Conservation (phyloP, 2,113 vertebrate genomes). For the Colaptes auratus region DNA sequence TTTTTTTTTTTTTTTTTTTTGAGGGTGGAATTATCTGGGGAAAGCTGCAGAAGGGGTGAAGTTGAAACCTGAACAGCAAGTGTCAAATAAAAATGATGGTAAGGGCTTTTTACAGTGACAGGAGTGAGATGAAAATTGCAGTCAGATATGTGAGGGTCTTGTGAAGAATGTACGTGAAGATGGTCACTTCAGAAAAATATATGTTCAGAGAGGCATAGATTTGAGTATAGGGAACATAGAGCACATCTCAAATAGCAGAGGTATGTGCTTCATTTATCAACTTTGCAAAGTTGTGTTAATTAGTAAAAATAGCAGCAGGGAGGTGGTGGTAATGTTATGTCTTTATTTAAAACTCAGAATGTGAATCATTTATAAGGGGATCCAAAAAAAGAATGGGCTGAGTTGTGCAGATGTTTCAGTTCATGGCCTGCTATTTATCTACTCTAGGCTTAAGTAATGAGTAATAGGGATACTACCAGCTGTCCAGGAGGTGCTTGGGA, state of each 20-base stretch:
- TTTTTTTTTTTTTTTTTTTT: not conserved
- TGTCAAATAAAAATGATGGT: not conserved
- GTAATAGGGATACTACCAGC: not conserved
- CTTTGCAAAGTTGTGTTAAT: not conserved
- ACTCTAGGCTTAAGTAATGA: not conserved
- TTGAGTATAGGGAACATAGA: not conserved
- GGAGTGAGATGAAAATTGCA: not conserved
- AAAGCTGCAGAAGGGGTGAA: not conserved
- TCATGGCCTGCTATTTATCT: not conserved
- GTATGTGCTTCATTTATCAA: not conserved
- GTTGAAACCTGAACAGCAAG: not conserved
- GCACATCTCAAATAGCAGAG: not conserved
- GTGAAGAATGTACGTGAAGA: fast-evolving
- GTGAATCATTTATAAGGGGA: not conserved
- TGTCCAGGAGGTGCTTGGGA: not conserved
- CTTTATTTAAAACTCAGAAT: not conserved
- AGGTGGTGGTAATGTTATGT: not conserved
- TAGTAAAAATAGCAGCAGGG: not conserved
- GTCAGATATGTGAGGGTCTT: fast-evolving
- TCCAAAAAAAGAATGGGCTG: not conserved
- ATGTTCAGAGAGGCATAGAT: not conserved
- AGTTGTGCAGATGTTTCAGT: not conserved
- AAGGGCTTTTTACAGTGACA: not conserved
- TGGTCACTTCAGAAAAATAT: not conserved
- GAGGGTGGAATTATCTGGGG: not conserved